Percentiles rank a stretch among this genome's conserved stretches.
phyloP scores from a whole-genome alignment of 2,888 invertebrate species.

The Chloroclysta siterata region DNA sequence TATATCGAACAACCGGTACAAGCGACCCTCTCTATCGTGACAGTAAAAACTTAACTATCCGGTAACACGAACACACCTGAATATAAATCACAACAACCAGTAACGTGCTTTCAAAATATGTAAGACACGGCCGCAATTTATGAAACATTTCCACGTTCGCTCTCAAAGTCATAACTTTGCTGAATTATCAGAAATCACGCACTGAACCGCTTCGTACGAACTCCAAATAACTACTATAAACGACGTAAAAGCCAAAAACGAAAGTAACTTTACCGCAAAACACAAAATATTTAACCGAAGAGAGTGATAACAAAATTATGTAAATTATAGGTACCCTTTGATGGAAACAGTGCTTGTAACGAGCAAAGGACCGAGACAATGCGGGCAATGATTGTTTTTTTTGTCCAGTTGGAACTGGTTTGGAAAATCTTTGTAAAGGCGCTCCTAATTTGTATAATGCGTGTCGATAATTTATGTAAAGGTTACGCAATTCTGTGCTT shows the following conservation, averaged over 20 bases:
- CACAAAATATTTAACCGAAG: conserved; percentile 74
- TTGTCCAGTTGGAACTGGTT: conserved; percentile 61
- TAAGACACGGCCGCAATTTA: conserved; percentile 72
- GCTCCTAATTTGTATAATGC: conserved; percentile 76
- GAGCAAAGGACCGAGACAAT: conserved; percentile 54
- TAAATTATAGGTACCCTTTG: conserved; percentile 69
- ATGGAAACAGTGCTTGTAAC: conserved; percentile 45
- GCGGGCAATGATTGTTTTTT: conserved; percentile 59
- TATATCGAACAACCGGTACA: conserved; percentile 65
- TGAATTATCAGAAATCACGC: conserved; percentile 61
- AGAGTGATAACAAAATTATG: conserved; percentile 66
- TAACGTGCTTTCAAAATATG: conserved; percentile 75
- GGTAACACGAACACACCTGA: conserved; percentile 77
- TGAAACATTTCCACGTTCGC: conserved; percentile 63
- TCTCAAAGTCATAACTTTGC: conserved; percentile 42
- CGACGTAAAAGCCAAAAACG: conserved; percentile 57
- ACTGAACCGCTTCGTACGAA: conserved; percentile 50
- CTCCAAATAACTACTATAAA: conserved; percentile 53
- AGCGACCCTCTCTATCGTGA: conserved; percentile 74
- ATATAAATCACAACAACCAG: conserved; percentile 76
- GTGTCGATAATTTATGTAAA: conserved; percentile 80
- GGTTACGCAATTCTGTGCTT: conserved; percentile 68
- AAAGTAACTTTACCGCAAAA: conserved; percentile 77
- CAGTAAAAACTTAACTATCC: conserved; percentile 82
- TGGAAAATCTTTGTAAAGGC: conserved; percentile 61